phyloP scores from a whole-genome alignment of 2,797 vertebrate species.

The Oreochromis mossambicus region DNA sequence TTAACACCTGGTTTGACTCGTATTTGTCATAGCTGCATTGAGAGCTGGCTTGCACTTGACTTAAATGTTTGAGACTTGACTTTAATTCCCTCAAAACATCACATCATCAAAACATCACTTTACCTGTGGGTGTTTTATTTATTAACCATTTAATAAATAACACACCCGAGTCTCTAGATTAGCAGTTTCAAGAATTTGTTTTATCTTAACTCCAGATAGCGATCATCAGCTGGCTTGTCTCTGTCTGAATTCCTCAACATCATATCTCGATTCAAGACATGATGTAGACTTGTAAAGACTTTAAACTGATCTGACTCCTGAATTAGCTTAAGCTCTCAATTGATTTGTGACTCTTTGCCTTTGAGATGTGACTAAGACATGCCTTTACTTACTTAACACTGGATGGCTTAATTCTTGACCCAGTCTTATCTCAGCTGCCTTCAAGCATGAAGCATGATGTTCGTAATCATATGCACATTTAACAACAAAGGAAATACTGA shows the following conservation, averaged over 20 bases:
- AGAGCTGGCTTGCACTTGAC: neutral
- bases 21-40: neutral
- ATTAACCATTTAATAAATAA: neutral
- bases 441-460: neutral
- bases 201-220: neutral
- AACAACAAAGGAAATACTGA: neutral
- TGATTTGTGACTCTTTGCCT: neutral
- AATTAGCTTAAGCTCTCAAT: neutral
- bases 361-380: neutral
- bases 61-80: neutral
- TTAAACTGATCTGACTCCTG: neutral
- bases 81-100: neutral
- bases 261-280: fast-evolving
- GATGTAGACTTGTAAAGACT: neutral
- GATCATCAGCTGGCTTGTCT: fast-evolving
- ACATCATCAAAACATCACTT: neutral
- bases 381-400: fast-evolving
- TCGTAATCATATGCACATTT: neutral
- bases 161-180: fast-evolving
- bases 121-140: neutral
- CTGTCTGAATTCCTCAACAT: neutral
- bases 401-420: neutral
- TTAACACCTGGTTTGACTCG: neutral
- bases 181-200: neutral
- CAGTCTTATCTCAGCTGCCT: neutral